phyloP scores from a whole-genome alignment of 2,113 vertebrate species.

The Colistium nudipinnis region DNA sequence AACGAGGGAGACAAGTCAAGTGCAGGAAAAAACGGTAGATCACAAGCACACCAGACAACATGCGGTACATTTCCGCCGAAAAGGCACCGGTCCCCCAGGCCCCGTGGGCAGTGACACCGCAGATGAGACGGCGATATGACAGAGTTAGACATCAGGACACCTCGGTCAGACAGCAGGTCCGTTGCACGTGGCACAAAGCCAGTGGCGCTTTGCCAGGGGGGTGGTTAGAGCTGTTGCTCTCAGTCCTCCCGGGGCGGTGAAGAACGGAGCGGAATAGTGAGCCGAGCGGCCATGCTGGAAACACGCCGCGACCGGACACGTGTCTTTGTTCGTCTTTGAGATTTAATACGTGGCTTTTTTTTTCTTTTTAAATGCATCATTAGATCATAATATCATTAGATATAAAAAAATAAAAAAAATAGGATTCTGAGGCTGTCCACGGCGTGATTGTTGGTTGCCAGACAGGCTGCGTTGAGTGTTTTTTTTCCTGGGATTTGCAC shows the following conservation, averaged over 20 bases:
- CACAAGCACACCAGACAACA: neutral
- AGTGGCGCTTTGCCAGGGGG: conserved; percentile 46
- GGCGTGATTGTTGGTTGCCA: too few relatives aligned
- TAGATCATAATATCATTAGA: too few relatives aligned
- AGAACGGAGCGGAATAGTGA: neutral
- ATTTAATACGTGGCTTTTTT: neutral
- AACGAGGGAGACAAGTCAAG: too few relatives aligned
- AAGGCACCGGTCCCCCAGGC: conserved; percentile 5
- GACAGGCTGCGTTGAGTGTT: too few relatives aligned
- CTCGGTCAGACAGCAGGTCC: conserved; percentile 39
- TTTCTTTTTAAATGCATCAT: too few relatives aligned
- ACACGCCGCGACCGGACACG: neutral
- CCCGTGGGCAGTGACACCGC: conserved; percentile 3
- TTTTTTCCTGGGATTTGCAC: too few relatives aligned
- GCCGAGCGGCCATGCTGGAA: neutral
- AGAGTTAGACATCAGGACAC: conserved; percentile 10
- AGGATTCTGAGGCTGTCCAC: too few relatives aligned
- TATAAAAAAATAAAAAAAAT: neutral
- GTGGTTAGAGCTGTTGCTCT: conserved; percentile 11
- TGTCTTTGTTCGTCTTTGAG: neutral
- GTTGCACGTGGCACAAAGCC: conserved; percentile 56
- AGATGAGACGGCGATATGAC: conserved; percentile 20
- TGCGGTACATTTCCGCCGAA: neutral
- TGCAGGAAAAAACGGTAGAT: neutral
- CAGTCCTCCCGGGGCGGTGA: neutral